A percentile compares a stretch with the other conserved stretches of the same genome.
Conservation (phyloP, 2,113 vertebrate species). For the Ahaetulla prasina region DNA sequence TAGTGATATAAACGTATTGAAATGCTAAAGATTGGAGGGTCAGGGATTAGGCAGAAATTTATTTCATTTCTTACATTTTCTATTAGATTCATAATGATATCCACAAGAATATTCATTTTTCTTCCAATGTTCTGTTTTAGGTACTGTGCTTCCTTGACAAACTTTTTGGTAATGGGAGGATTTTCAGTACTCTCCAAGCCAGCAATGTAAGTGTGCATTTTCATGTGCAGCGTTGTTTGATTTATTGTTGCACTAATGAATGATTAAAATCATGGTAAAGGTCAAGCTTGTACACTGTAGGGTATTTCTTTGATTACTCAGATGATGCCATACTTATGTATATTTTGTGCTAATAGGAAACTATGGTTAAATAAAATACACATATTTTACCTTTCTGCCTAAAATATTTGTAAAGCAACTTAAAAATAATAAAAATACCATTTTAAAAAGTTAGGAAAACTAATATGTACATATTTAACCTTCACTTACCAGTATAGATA, state of each 20-base stretch:
- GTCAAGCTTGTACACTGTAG: background rate
- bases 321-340: too few species aligned
- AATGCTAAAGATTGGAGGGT: background rate
- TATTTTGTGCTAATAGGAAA: too few species aligned
- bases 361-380: too few species aligned
- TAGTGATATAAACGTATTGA: background rate
- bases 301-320: too few species aligned
- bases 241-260: background rate
- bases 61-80: background rate
- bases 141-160: slow-evolving; percentile 81
- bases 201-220: slow-evolving; percentile 80
- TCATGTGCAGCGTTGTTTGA: background rate
- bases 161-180: slow-evolving; percentile 93
- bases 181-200: slow-evolving; percentile 86
- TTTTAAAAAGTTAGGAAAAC: too few species aligned
- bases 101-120: slow-evolving; percentile 29
- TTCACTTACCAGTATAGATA: too few species aligned
- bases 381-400: too few species aligned
- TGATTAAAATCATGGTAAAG: background rate
- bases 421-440: too few species aligned
- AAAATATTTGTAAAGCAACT: too few species aligned
- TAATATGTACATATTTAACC: too few species aligned
- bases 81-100: slow-evolving; percentile 17
- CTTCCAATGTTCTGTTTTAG: slow-evolving; percentile 60
- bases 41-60: background rate